These are phyloP conservation scores for Epinephelus coioides DNA, from an alignment of 2,797 vertebrate species.

Conservation along the genomic window DNA sequence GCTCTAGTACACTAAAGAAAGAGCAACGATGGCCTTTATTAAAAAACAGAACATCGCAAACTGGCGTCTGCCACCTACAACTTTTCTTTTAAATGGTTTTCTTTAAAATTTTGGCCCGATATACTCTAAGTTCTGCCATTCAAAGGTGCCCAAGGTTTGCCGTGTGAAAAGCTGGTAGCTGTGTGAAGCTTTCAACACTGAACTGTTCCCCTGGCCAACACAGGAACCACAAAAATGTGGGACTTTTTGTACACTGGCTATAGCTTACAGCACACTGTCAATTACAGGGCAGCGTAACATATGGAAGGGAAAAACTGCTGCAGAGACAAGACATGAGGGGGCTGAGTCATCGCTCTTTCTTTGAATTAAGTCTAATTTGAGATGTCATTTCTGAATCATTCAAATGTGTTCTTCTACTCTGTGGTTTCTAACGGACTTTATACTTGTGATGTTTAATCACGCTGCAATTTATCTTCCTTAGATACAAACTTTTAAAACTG, in stretches of 20 bases:
- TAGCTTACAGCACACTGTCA: not conserved
- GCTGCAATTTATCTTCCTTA: not conserved
- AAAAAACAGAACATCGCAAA: not conserved
- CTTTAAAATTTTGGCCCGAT: not conserved
- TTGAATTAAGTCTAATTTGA: slow-evolving; percentile 18
- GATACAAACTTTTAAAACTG: not conserved
- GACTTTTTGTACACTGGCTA: slow-evolving; percentile 13
- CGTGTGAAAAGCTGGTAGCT: slow-evolving; percentile 10
- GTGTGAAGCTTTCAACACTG: slow-evolving; percentile 25
- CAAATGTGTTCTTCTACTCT: not conserved
- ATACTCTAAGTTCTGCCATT: not conserved
- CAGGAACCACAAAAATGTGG: slow-evolving; percentile 51
- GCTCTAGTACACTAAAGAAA: slow-evolving; percentile 32
- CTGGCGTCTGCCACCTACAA: not conserved
- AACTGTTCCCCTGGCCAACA: slow-evolving; percentile 15
- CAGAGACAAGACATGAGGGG: not conserved
- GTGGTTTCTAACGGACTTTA: not conserved
- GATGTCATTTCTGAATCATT: not conserved
- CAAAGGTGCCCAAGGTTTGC: slow-evolving; percentile 8
- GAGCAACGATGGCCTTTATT: not conserved
- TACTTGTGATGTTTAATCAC: not conserved
- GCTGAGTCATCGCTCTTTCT: not conserved
- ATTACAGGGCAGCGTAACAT: slow-evolving; percentile 54
- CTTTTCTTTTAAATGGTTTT: not conserved
- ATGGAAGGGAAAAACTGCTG: not conserved